These are phyloP conservation scores for Amphiprion ocellaris DNA, from an alignment of 2,113 vertebrate genomes.

Conservation along the genomic window DNA sequence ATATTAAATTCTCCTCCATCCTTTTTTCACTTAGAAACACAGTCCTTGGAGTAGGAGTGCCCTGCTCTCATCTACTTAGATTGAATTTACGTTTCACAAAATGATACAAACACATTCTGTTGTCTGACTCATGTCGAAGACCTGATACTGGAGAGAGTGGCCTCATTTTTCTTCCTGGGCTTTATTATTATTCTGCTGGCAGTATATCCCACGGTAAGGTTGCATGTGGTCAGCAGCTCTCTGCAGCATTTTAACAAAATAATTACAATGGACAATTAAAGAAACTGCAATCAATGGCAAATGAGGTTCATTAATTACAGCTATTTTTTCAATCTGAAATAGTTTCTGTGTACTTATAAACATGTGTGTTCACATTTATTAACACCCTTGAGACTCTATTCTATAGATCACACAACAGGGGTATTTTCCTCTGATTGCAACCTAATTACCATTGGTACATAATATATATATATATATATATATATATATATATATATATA, in stretches of 20 bases:
- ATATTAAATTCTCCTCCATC: constrained; percentile 58
- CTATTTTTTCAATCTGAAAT: constrained; percentile 31
- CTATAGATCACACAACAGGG: constrained; percentile 18
- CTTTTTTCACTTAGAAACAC: constrained; percentile 33
- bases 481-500: constrained; percentile 2
- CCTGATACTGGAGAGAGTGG: constrained; percentile 35
- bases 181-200: constrained; percentile 65
- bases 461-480: constrained; percentile 7
- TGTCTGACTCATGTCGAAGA: constrained; percentile 60
- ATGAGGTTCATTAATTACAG: constrained; percentile 25
- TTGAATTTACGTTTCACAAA: constrained; percentile 70
- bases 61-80: constrained; percentile 63
- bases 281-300: constrained; percentile 49
- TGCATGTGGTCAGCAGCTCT: constrained; percentile 48
- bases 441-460: constrained; percentile 58
- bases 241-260: constrained; percentile 48
- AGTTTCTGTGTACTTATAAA: constrained; percentile 9
- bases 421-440: constrained; percentile 31
- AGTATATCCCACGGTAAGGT: constrained; percentile 42
- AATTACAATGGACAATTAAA: constrained; percentile 53
- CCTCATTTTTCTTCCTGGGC: constrained; percentile 52
- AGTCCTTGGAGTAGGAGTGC: constrained; percentile 41
- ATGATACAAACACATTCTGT: constrained; percentile 53
- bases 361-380: constrained; percentile 17
- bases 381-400: constrained; percentile 8